Base-by-base conservation (phyloP, 2,888 invertebrate species). In the Agriopis aurantiaria region DNA sequence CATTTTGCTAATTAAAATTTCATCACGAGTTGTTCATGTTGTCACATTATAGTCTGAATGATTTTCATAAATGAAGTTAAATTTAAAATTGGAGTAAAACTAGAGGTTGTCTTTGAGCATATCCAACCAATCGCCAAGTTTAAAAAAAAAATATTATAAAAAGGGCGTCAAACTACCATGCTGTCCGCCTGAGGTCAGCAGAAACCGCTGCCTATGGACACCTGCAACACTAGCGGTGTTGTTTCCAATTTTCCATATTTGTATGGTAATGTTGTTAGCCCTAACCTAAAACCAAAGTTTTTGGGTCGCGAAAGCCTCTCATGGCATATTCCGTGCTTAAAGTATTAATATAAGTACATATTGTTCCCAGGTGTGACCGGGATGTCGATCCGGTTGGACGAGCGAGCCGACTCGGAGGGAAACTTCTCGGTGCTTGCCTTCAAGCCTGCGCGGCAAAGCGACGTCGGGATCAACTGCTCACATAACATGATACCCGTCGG, bases 341-440 rank as follows among this genome's bases (percentile, higher is more conserved):
- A 10, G 46, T 46, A 46, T 46, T 12, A 49, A n/a, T n/a, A 8
- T n/a, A 14, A 46, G 11, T 11, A 23, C 4, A 10, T 2, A 17
- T 5, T 11, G 11, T 46, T 70, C 51, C 0, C 82, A 99, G 99
- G 99, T 96, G 97, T 99, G 82, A 98, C 98, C 65, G 99, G 99
- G 17, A 97, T 98, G 85, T 97, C 97, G 73, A 98, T 99, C 82
- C 97, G 97, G 78, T 95, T 99, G 77, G 99, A 99, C 93, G 95
- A 96, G 79, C 96, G 97, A 80, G 99, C 99, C 3, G 99, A 99
- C 89, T 99, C 99, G 0, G 98, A 99, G 88, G 99, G 99, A 9
- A 99, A 99, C 90, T 99, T 98, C 93, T 98, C 99, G 0, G 97
- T 99, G 66, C 93, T 99, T 72, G 98, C 98, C 0, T 96, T 97